Percentiles rank a stretch among this genome's conserved stretches.
Evolutionary conservation across 2,888 invertebrate genomes (phyloP).

Genomic region (Auanema freiburgensis): DNA sequence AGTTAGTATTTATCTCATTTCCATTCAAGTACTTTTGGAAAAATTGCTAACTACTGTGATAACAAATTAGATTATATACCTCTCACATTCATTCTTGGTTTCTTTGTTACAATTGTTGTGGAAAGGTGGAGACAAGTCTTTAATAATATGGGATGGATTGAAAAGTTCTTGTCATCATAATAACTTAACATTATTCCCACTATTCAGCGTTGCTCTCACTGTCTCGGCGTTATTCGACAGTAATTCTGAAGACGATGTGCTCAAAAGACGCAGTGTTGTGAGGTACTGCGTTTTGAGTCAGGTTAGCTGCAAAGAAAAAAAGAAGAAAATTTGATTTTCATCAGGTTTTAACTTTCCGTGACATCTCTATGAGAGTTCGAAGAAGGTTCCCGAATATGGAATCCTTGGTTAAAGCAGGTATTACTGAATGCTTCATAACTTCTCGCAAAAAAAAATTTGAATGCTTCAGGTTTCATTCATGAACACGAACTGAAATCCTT

Average conservation of each 20-base stretch:
- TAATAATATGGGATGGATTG: conserved; percentile 41
- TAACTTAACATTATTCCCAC: conserved; percentile 33
- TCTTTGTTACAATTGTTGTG: conserved; percentile 49
- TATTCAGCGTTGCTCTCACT: conserved; percentile 38
- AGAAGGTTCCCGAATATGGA: conserved; percentile 49
- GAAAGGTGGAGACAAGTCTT: conserved; percentile 45
- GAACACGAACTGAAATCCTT: conserved; percentile 45
- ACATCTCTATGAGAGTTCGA: conserved; percentile 50
- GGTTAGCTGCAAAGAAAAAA: conserved; percentile 19
- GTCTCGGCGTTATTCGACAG: conserved; percentile 40
- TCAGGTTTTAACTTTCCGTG: conserved; percentile 54
- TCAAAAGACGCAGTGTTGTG: conserved; percentile 39
- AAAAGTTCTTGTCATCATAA: conserved; percentile 35
- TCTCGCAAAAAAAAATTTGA: too few relatives aligned
- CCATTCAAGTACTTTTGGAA: not conserved
- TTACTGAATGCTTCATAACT: not conserved
- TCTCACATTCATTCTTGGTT: conserved; percentile 23
- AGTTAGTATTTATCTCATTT: not conserved
- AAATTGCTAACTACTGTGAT: conserved; percentile 3
- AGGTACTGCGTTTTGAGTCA: conserved; percentile 39
- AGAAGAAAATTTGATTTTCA: conserved; percentile 33
- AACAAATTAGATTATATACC: conserved; percentile 1
- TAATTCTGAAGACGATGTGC: conserved; percentile 23
- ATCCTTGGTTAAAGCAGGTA: conserved; percentile 42
- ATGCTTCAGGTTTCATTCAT: conserved; percentile 47